phyloP scores from a whole-genome alignment of 2,888 invertebrate genomes.

The Odontomyia ornata region DNA sequence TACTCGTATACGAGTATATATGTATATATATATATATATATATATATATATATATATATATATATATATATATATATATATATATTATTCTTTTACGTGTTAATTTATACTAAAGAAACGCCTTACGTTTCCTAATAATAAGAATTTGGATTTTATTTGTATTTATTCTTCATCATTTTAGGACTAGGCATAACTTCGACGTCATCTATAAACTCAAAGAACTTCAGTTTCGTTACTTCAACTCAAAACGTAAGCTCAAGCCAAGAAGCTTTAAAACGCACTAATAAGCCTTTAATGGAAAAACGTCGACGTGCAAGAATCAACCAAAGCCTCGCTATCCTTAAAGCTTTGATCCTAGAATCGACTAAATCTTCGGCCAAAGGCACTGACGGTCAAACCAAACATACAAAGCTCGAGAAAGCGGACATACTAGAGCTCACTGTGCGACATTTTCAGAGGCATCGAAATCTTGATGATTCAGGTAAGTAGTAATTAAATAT shows the following conservation, averaged over 20 bases:
- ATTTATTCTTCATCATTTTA: not conserved
- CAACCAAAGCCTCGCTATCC: constrained; percentile 77
- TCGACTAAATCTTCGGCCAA: constrained; percentile 68
- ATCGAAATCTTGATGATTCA: constrained; percentile 73
- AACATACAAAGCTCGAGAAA: constrained; percentile 73
- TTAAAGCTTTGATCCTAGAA: constrained; percentile 77
- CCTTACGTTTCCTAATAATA: too few species aligned
- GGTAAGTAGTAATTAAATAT: constrained; percentile 55
- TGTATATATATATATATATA: too few species aligned
- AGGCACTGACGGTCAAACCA: constrained; percentile 68
- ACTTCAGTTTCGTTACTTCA: constrained; percentile 59
- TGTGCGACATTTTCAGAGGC: constrained; percentile 81
- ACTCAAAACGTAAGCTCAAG: constrained; percentile 62
- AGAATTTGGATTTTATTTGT: too few species aligned
- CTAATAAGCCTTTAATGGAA: constrained; percentile 83
- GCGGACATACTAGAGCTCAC: constrained; percentile 83
- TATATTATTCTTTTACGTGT: too few species aligned
- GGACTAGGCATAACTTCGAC: constrained; percentile 15
- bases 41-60: too few species aligned
- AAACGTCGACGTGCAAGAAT: constrained; percentile 77
- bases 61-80: too few species aligned
- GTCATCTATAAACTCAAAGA: constrained; percentile 1
- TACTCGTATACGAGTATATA: too few species aligned
- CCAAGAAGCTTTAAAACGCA: constrained; percentile 66
- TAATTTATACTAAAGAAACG: too few species aligned